Percentiles rank a stretch among this genome's conserved stretches.
phyloP scores from a whole-genome alignment of 2,113 vertebrate genomes.

The Coryphaenoides rupestris region DNA sequence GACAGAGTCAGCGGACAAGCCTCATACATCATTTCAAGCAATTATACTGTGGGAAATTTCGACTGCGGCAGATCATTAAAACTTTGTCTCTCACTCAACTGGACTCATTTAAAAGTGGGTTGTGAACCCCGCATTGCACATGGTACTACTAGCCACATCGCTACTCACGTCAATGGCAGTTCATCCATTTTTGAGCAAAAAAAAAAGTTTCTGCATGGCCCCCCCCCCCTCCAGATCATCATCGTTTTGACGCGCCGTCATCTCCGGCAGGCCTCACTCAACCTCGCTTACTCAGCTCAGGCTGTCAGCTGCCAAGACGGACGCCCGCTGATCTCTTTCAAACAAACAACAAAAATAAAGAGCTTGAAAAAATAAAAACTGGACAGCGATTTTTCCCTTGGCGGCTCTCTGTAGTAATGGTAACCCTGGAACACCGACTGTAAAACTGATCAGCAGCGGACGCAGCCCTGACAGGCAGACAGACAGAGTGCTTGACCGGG shows the following conservation, averaged over 20 bases:
- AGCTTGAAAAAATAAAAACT: no score
- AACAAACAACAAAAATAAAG: no score
- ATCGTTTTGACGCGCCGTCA: constrained; percentile 28
- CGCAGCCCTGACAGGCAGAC: no score
- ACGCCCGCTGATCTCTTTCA: constrained; percentile 17
- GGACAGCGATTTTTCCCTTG: no score
- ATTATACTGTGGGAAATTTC: constrained; percentile 49
- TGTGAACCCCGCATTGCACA: constrained; percentile 32
- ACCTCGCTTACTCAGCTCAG: not conserved
- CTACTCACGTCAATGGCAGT: constrained; percentile 33
- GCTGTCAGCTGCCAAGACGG: constrained; percentile 7
- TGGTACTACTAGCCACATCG: constrained; percentile 33
- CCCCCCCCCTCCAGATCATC: constrained; percentile 1
- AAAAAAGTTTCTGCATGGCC: constrained; percentile 28
- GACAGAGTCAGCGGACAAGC: constrained; percentile 54
- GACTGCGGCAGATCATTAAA: constrained; percentile 40
- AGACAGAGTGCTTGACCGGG: no score
- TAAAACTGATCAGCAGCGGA: no score
- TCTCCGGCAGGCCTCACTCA: not conserved
- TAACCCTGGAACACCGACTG: not conserved
- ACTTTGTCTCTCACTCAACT: constrained; percentile 27
- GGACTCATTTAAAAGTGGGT: constrained; percentile 32
- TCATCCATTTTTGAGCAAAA: constrained; percentile 16
- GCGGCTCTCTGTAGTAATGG: no score
- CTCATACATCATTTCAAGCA: constrained; percentile 54